phyloP scores from a whole-genome alignment of 2,888 invertebrate genomes.

The Eurois occulta region DNA sequence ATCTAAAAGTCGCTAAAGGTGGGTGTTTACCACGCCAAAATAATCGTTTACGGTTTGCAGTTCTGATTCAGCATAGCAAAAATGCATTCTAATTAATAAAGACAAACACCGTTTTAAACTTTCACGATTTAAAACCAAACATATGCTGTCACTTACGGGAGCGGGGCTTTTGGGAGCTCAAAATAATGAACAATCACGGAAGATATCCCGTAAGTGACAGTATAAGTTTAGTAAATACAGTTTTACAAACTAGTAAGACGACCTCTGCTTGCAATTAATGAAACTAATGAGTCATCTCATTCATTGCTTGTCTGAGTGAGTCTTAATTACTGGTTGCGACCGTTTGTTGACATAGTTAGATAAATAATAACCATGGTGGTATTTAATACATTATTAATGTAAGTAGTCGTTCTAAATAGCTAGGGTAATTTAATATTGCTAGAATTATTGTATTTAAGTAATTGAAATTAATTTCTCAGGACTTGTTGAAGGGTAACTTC shows the following conservation, averaged over 20 bases:
- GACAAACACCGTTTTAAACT: no score
- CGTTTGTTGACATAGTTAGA: conserved; percentile 63
- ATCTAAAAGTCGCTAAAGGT: not conserved
- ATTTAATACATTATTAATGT: conserved; percentile 51
- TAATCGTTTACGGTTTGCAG: not conserved
- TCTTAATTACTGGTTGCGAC: conserved; percentile 60
- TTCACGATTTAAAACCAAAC: no score
- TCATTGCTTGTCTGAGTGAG: conserved; percentile 47
- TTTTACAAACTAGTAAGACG: conserved; percentile 13
- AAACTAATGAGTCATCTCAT: conserved; percentile 62
- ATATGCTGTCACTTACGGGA: no score
- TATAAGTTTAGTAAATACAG: not conserved
- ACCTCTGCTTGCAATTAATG: conserved; percentile 41
- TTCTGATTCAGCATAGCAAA: not conserved
- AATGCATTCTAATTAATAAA: not conserved
- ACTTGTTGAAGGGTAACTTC: not conserved
- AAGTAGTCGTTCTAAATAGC: conserved; percentile 30
- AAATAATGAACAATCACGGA: no score
- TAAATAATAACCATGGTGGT: conserved; percentile 47
- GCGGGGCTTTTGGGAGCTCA: no score
- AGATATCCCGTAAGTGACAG: no score
- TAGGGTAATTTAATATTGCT: conserved; percentile 44
- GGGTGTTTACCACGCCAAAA: not conserved
- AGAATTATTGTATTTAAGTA: conserved; percentile 25
- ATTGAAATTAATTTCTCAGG: conserved; percentile 9